Percentiles rank a stretch among this genome's conserved stretches.
phyloP scores from a whole-genome alignment of 1,140 invertebrate species.

The Cotesia vestalis region DNA sequence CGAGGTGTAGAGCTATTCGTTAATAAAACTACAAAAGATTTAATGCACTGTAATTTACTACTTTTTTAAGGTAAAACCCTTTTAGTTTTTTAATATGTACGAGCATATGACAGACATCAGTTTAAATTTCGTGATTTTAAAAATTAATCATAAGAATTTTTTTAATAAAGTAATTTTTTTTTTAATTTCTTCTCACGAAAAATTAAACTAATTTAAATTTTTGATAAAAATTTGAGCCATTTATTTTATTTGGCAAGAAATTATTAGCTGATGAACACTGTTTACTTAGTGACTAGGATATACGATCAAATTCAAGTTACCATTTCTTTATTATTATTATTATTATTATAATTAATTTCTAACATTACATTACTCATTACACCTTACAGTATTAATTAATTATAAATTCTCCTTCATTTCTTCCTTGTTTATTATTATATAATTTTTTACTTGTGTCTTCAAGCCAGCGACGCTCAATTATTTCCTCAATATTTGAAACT shows the following conservation, averaged over 20 bases:
- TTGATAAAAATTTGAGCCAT: constrained; percentile 49
- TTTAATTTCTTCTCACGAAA: too few species aligned
- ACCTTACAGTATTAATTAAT: background rate
- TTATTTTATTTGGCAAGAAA: constrained; percentile 60
- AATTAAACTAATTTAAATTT: constrained; percentile 23
- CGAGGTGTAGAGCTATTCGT: background rate
- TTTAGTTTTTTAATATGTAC: background rate
- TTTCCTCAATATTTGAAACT: background rate
- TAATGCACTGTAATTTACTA: constrained; percentile 10
- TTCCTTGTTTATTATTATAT: too few species aligned
- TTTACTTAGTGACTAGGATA: constrained; percentile 60
- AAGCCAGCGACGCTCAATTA: constrained; percentile 19
- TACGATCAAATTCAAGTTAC: constrained; percentile 41
- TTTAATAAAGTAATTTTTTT: constrained; percentile 10
- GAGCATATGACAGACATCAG: background rate
- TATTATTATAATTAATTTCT: background rate
- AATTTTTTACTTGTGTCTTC: constrained; percentile 6
- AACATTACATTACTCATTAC: background rate
- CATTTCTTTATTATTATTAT: constrained; percentile 6
- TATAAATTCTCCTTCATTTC: background rate
- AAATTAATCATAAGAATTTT: background rate
- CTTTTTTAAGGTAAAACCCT: background rate
- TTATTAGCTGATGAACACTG: constrained; percentile 46
- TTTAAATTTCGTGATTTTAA: background rate
- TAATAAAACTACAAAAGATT: background rate